phyloP scores from a whole-genome alignment of 2,797 vertebrate genomes.

The Austrolebias charrua region DNA sequence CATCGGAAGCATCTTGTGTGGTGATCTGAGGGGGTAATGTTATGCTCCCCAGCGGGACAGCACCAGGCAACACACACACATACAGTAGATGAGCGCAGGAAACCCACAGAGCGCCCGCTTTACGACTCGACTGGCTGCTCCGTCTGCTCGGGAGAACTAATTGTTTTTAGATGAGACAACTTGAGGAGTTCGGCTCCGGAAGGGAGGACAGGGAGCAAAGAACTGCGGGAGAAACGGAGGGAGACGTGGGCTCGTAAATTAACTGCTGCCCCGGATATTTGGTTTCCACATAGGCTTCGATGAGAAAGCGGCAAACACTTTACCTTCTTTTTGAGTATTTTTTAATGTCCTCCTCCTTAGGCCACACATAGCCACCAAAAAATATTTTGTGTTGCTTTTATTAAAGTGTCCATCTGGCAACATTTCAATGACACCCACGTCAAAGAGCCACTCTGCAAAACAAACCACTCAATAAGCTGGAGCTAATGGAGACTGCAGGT shows the following conservation, averaged over 20 bases:
- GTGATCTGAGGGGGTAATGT: constrained; percentile 63
- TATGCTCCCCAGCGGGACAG: constrained; percentile 53
- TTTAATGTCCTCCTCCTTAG: constrained; percentile 25
- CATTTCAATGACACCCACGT: constrained; percentile 73
- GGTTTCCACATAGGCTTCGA: constrained; percentile 69
- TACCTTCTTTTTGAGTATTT: constrained; percentile 32
- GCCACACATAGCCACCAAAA: constrained; percentile 43
- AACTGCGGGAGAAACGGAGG: constrained; percentile 44
- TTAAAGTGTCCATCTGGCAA: constrained; percentile 65
- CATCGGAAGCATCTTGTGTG: constrained; percentile 73
- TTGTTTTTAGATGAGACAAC: constrained; percentile 84
- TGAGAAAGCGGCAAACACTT: constrained; percentile 59
- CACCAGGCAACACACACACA: constrained; percentile 37
- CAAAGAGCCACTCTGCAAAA: constrained; percentile 77
- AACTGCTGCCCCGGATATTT: constrained; percentile 65
- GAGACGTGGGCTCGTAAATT: constrained; percentile 68
- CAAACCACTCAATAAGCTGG: constrained; percentile 79
- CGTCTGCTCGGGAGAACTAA: constrained; percentile 72
- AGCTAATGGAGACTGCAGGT: constrained; percentile 76
- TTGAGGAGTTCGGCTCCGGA: constrained; percentile 73
- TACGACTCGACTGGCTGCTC: constrained; percentile 40
- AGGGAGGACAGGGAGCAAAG: constrained; percentile 66
- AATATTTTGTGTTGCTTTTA: constrained; percentile 69
- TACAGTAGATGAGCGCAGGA: constrained; percentile 16
- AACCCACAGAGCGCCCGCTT: constrained; percentile 24